Base-by-base conservation (phyloP, 2,113 vertebrate genomes). In the Artemisiospiza belli region DNA sequence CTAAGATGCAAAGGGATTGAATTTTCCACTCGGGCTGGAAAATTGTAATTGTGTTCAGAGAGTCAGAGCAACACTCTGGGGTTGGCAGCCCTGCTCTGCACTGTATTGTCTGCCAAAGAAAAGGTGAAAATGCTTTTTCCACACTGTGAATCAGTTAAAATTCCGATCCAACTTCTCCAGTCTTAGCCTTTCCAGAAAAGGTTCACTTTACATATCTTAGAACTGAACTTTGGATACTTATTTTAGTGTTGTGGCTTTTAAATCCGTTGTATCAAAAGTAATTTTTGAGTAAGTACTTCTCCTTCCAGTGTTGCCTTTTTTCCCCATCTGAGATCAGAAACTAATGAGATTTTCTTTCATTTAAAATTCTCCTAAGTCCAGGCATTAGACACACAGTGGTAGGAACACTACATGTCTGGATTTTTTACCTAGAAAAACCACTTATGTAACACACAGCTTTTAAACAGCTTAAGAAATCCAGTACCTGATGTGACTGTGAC, bases 381-480 rank as follows among this genome's bases (percentile, higher is more conserved):
- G 41, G 22, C 27, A 23, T 73, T 73, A 89, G 66, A 68, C 8
- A 14, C 73, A 41, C n/a, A 62, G 37, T 58, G n/a, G 9, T 84
- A 68, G 74, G 64, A 91, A 73, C 20, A 79, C 18, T 35, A 41
- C 68, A 47, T n/a, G 10, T 55, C 70, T 92, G 54, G 10, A 6
- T 0, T 43, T 94, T 82, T 83, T 85, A 35, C 15, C 14, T 61
- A 69, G 58, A 33, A 73, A 16, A 85, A 73, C 7, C 30, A 21
- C 72, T 92, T 83, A 28, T 33, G 15, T 62, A 80, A 54, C 58
- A 77, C 31, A 20, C 23, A 89, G 68, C 80, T 91, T 92, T 87
- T 81, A 75, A 94, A 76, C 67, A 81, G 72, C 76, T 83, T 79
- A 59, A 92, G 44, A 86, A 93, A 92, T 90, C 73, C 69, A 83